Base-by-base conservation (phyloP, 2,113 vertebrate species). In the Cryptotis parvus region DNA sequence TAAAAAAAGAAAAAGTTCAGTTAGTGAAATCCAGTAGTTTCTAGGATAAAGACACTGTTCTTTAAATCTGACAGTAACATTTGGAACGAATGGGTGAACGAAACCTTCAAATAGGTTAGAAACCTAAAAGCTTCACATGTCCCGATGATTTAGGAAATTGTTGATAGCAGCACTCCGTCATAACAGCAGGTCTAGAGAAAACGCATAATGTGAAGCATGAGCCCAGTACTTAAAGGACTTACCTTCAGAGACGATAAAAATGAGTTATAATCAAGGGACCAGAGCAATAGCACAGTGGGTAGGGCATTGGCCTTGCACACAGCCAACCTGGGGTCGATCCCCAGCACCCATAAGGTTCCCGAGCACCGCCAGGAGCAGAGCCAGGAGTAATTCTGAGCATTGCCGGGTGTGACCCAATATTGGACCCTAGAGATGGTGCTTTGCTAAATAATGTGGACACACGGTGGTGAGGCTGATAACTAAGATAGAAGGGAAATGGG, bases 221-320 rank as follows among this genome's bases (percentile, higher is more conserved):
- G 52, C 73, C 39, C 65, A 73, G 41, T 39, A 69, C 73, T 26
- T n/a, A 82, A 75, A 39, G 26, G 45, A 49, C 39, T 70, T 76
- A 74, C 39, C 76, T 83, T 8, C 52, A 79, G 35, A 37, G 65
- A 45, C 27, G 68, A 65, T 70, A 33, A 83, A 92, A 89, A 37
- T n/a, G 5, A 49, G 5, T 9, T 49, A n/a, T n/a, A n/a, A n/a
- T n/a, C n/a, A n/a, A n/a, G 43, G 6, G 43, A 11, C 43, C 11
- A 11, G 43, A 45, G 43, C 43, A 45, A 45, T 45, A 45, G 43
- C 43, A 45, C 43, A 45, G 43, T 45, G 43, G 43, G 43, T 45
- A 45, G 43, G 43, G 43, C 43, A 11, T 45, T 45, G 6, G 43
- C 43, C 6, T 45, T 45, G 43, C 43, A 45, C 43, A 11, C 11